A percentile compares a stretch with the other conserved stretches of the same genome.
Evolutionary conservation across 2,113 vertebrate genomes (phyloP).

Genomic region (Cyphotilapia sp.): DNA sequence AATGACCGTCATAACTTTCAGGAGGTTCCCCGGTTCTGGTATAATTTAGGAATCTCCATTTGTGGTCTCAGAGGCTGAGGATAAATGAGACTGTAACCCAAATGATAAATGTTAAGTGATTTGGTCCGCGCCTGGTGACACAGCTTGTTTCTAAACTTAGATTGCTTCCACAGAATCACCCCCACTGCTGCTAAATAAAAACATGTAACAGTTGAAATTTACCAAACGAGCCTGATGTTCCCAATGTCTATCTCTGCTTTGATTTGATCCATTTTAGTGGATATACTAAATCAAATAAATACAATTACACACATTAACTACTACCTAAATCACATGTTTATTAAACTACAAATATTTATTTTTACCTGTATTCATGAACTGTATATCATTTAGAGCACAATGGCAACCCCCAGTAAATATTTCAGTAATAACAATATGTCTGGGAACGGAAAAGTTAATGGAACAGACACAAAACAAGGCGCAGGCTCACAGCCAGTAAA

Average conservation of each 20-base stretch:
- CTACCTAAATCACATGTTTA: background rate
- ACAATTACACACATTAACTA: background rate
- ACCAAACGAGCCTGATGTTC: background rate
- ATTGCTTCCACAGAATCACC: background rate
- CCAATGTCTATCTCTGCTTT: background rate
- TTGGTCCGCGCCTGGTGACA: background rate
- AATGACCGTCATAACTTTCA: constrained; percentile 23
- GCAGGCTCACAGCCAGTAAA: background rate
- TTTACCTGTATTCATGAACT: background rate
- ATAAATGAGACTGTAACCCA: constrained; percentile 38
- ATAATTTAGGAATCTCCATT: constrained; percentile 35
- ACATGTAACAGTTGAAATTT: background rate
- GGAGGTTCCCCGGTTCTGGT: background rate
- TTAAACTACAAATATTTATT: background rate
- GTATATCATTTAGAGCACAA: background rate
- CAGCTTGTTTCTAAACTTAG: background rate
- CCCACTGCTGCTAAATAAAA: constrained; percentile 7
- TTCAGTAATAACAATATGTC: background rate
- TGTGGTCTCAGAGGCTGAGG: constrained; percentile 28
- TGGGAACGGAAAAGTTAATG: background rate
- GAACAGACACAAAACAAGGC: background rate
- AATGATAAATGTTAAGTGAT: constrained; percentile 22
- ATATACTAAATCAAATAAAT: background rate
- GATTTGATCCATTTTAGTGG: background rate
- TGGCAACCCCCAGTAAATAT: background rate